A percentile compares a stretch with the other conserved stretches of the same genome.
Evolutionary conservation across 2,113 vertebrate genomes (phyloP).

Genomic region (Sialia sialis): DNA sequence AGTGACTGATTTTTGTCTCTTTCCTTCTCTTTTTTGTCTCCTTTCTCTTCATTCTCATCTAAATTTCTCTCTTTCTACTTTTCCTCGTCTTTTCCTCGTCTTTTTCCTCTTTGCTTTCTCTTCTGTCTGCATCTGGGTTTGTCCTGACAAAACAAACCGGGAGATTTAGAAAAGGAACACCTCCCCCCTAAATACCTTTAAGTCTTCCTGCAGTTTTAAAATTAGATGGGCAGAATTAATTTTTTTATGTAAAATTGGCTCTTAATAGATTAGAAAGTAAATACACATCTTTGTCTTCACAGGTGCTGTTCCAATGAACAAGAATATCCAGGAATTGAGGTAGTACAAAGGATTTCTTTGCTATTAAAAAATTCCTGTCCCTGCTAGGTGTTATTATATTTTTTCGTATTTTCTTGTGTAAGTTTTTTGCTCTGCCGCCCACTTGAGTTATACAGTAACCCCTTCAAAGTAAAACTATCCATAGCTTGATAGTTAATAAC

Average conservation of each 20-base stretch:
- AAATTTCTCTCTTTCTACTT: fast-evolving
- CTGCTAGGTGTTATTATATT: neutral
- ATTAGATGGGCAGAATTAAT: neutral
- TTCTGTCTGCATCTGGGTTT: neutral
- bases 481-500: neutral
- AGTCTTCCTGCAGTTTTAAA: neutral
- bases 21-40: too few relatives aligned
- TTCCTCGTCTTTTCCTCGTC: too few relatives aligned
- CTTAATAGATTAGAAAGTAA: neutral
- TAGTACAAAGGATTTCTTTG: neutral
- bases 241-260: neutral
- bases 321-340: neutral
- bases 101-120: too few relatives aligned
- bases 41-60: too few relatives aligned
- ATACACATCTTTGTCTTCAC: neutral
- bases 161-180: neutral
- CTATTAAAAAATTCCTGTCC: neutral
- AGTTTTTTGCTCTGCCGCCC: neutral
- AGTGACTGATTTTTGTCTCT: neutral
- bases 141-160: neutral
- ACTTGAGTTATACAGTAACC: neutral
- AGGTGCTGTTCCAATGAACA: neutral
- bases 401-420: too few relatives aligned
- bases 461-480: neutral
- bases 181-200: neutral